These are phyloP conservation scores for Eclectus roratus DNA, from an alignment of 2,113 vertebrate species.

Conservation along the genomic window DNA sequence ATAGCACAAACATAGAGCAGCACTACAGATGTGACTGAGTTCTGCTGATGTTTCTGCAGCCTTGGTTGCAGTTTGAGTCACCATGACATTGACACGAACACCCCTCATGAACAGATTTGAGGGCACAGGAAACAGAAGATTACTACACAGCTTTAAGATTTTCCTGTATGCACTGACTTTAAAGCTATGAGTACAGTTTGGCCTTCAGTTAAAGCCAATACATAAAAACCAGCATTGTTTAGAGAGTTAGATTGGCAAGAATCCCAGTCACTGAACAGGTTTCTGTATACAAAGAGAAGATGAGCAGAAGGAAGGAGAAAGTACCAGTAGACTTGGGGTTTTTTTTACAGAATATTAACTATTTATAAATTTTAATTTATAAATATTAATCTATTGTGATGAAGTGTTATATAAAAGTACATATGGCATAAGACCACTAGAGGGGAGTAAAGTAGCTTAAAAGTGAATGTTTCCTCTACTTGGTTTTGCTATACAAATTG, in stretches of 20 bases:
- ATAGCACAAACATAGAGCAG: background rate
- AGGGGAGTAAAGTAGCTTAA: slow-evolving; percentile 73
- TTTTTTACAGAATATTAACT: background rate
- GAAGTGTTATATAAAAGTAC: slow-evolving; percentile 11
- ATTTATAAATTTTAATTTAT: no score
- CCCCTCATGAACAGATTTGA: background rate
- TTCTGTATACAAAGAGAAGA: background rate
- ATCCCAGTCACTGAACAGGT: background rate
- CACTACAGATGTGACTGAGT: background rate
- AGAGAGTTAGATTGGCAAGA: background rate
- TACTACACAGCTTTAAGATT: background rate
- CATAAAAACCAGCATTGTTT: background rate
- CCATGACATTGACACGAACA: background rate
- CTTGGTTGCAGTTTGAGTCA: background rate
- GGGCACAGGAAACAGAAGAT: background rate
- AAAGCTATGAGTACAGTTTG: background rate
- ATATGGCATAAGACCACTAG: slow-evolving; percentile 65
- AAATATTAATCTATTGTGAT: background rate
- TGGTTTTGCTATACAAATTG: slow-evolving; percentile 28
- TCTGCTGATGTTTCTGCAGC: background rate
- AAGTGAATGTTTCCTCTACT: background rate
- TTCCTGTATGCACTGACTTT: background rate
- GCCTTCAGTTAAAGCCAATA: background rate
- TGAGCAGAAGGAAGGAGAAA: background rate
- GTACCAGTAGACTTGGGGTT: background rate